Evolutionary conservation across 2,888 invertebrate genomes (phyloP).

Genomic region (Sceliomorpha sp.): DNA sequence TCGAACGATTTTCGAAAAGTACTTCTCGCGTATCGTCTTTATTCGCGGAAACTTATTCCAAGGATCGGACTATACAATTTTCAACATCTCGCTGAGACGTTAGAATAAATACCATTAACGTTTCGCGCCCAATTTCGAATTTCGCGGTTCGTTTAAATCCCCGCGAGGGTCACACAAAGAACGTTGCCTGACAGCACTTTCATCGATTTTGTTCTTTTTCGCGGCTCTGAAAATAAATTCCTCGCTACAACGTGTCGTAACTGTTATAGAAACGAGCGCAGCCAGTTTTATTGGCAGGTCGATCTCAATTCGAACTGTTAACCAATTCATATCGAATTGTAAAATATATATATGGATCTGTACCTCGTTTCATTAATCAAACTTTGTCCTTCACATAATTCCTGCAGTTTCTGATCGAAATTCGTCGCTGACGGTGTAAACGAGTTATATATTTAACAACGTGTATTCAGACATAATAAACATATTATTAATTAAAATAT

Average conservation of each 20-base stretch:
- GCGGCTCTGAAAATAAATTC: slow-evolving; percentile 37
- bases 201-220: slow-evolving; percentile 43
- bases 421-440: too few relatives aligned
- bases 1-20: too few relatives aligned
- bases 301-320: slow-evolving; percentile 37
- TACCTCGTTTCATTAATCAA: too few relatives aligned
- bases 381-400: too few relatives aligned
- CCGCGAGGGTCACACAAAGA: slow-evolving; percentile 17
- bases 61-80: slow-evolving; percentile 1
- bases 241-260: slow-evolving; percentile 34
- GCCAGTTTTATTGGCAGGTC: slow-evolving; percentile 34
- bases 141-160: slow-evolving; percentile 26
- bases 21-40: background rate
- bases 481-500: too few relatives aligned
- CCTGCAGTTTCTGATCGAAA: too few relatives aligned
- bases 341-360: slow-evolving; percentile 7
- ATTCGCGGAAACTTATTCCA: background rate
- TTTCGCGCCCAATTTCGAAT: slow-evolving; percentile 28
- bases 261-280: slow-evolving; percentile 46
- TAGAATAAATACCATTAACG: slow-evolving; percentile 12
- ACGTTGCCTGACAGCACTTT: background rate
- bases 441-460: too few relatives aligned
- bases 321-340: slow-evolving; percentile 36
- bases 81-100: slow-evolving; percentile 3
- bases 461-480: too few relatives aligned